A percentile compares a stretch with the other conserved stretches of the same genome.
Evolutionary conservation across 2,888 invertebrate species (phyloP).

Genomic region (Opisthograptis luteolata): DNA sequence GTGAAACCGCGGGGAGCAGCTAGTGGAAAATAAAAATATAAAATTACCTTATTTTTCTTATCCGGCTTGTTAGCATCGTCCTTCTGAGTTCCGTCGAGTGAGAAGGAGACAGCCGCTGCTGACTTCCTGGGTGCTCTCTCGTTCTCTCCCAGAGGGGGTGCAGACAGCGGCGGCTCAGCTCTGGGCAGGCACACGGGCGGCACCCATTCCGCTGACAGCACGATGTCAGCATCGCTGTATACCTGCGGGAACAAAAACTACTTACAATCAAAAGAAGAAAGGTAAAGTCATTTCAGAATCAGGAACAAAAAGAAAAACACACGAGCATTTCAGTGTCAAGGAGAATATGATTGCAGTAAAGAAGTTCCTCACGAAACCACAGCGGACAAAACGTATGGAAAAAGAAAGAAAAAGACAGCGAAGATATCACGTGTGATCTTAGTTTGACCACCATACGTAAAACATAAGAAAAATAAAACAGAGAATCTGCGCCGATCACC

Average conservation of each 20-base stretch:
- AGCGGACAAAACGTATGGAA: too few relatives aligned
- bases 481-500: not conserved
- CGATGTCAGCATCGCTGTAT: slow-evolving; percentile 95
- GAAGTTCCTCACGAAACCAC: too few relatives aligned
- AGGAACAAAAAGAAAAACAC: slow-evolving; percentile 13
- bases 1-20: too few relatives aligned
- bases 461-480: not conserved
- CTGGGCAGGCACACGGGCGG: slow-evolving; percentile 93
- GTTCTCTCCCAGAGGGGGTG: slow-evolving; percentile 78
- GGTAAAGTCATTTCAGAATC: not conserved
- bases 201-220: slow-evolving; percentile 93
- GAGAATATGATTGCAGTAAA: too few relatives aligned
- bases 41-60: slow-evolving; percentile 89
- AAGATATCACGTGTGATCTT: not conserved
- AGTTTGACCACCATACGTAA: not conserved
- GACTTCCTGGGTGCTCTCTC: slow-evolving; percentile 76
- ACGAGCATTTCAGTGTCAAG: too few relatives aligned
- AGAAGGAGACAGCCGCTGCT: slow-evolving; percentile 75
- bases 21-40: not conserved
- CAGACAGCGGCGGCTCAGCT: slow-evolving; percentile 85
- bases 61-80: slow-evolving; percentile 85
- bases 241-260: slow-evolving; percentile 68
- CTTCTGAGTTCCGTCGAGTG: slow-evolving; percentile 71
- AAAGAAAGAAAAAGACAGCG: not conserved
- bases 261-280: slow-evolving; percentile 10